Evolutionary conservation across 2,888 invertebrate species (phyloP), one percentile per base, ranked within the genome.

Genomic region (Aphodius sticticus): DNA sequence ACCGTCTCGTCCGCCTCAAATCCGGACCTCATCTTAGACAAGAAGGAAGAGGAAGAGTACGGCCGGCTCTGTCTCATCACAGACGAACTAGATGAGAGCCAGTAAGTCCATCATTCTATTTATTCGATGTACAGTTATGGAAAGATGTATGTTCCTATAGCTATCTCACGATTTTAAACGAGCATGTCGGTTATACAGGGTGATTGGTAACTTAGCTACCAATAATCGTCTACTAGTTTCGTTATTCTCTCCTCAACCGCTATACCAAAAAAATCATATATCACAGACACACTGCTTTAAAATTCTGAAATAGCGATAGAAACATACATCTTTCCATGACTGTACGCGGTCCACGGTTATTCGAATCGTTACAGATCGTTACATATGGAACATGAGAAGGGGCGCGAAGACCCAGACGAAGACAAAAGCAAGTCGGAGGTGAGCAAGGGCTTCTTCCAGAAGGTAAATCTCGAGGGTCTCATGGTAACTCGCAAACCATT

Each of bases 381-480:
- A n/a, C 74, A 36, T 35, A 74, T 74, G 74, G 74, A 74, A 74
- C n/a, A 74, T 74, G 74, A 74, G 15, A 74, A 74, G n/a, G 35
- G 35, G 9, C 36, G 37, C n/a, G 74, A 26, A 5, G 70, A 75
- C n/a, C 69, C 36, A 9, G 75, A 69, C 35, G 75, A 74, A 35
- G n/a, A 14, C 75, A 7, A 15, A n/a, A 37, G 37, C 15, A 37
- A 74, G 14, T 72, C 74, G 36, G 74, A 74, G 14, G 37, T 37
- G 5, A 79, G 76, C 70, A 77, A 69, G 16, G 75, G 78, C 75
- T 76, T 79, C 16, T 79, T 79, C 72, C 70, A 71, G 14, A 79
- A 79, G 15, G 72, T 79, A 69, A 76, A 79, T 69, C 69, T 79
- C 15, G 79, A 79, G 16, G 76, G 69, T 77, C 35, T 79, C 9